Percentiles rank a stretch among this genome's conserved stretches.
Evolutionary conservation across 2,888 invertebrate genomes (phyloP).

Genomic region (Sclerodermus sp.): DNA sequence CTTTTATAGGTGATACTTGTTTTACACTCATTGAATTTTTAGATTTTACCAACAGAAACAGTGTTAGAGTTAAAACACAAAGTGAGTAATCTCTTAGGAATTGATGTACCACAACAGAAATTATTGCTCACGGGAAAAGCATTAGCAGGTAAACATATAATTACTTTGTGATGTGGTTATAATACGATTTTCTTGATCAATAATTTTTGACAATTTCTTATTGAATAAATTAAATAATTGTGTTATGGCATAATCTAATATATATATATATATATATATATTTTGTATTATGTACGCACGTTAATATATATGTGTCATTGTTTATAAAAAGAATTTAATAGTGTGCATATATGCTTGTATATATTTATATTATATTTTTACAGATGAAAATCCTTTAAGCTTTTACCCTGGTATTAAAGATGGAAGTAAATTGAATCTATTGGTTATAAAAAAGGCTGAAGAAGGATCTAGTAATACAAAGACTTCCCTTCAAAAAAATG

Average conservation of each 20-base stretch:
- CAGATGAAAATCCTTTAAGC: slow-evolving; percentile 70
- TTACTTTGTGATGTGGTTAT: no score
- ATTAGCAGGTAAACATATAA: slow-evolving; percentile 57
- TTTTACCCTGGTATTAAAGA: slow-evolving; percentile 75
- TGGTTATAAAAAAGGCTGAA: slow-evolving; percentile 64
- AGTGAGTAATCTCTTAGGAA: slow-evolving; percentile 66
- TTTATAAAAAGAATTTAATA: not conserved
- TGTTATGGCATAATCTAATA: no score
- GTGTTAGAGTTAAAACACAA: slow-evolving; percentile 72
- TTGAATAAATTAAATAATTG: no score
- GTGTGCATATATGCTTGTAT: not conserved
- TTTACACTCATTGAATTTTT: slow-evolving; percentile 8
- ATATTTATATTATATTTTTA: slow-evolving; percentile 19
- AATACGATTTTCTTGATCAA: no score
- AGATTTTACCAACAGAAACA: slow-evolving; percentile 57
- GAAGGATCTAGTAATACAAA: slow-evolving; percentile 37
- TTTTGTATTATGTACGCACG: not conserved
- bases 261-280: no score
- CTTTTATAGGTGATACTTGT: not conserved
- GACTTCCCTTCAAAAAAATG: slow-evolving; percentile 24
- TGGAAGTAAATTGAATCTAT: slow-evolving; percentile 72
- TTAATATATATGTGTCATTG: slow-evolving; percentile 4
- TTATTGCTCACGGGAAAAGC: slow-evolving; percentile 72
- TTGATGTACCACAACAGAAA: slow-evolving; percentile 72
- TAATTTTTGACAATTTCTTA: no score